These are phyloP conservation scores for Muscina levida DNA, from an alignment of 2,888 invertebrate species.

Conservation along the genomic window DNA sequence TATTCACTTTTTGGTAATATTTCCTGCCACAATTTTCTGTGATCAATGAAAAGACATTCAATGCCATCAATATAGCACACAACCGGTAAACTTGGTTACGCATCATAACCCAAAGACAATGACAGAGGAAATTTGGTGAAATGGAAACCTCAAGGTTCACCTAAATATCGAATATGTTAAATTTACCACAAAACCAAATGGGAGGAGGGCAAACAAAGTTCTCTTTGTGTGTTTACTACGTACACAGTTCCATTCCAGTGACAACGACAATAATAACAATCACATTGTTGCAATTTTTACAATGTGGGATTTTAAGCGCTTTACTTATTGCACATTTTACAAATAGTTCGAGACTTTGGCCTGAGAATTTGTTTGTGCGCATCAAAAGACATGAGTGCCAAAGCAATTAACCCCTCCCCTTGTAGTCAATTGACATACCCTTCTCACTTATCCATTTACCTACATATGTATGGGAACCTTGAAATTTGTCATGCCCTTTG, in stretches of 20 bases:
- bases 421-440: background rate
- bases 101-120: too few relatives aligned
- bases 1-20: too few relatives aligned
- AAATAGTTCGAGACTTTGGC: too few relatives aligned
- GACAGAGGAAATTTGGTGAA: too few relatives aligned
- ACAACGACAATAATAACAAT: constrained; percentile 6
- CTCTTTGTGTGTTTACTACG: constrained; percentile 8
- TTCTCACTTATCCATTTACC: background rate
- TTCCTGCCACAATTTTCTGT: too few relatives aligned
- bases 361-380: too few relatives aligned
- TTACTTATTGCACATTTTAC: constrained; percentile 39
- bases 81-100: too few relatives aligned
- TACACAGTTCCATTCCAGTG: background rate
- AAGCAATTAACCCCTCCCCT: background rate
- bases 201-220: constrained; percentile 8
- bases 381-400: background rate
- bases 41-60: too few relatives aligned
- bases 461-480: background rate
- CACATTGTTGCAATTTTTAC: constrained; percentile 49
- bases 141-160: background rate
- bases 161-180: constrained; percentile 1
- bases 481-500: constrained; percentile 7
- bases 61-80: too few relatives aligned
- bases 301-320: constrained; percentile 45
- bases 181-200: constrained; percentile 39